Evolutionary conservation across 1,140 invertebrate species (phyloP), one percentile per base, ranked within the genome.

Genomic region (Anthonomus grandis): DNA sequence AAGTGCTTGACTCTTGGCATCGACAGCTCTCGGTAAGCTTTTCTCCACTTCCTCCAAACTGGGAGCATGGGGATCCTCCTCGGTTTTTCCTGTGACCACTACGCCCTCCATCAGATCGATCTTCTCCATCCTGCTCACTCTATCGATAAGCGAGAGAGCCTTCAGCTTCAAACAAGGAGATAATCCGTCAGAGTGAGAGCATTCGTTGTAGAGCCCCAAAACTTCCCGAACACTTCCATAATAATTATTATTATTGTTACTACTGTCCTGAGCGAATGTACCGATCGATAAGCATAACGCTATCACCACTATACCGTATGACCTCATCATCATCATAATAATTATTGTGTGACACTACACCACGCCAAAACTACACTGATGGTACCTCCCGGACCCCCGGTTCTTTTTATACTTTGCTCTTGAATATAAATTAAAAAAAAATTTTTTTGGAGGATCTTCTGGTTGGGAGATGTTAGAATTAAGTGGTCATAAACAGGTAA

Each of bases 91-190:
- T 39, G 86, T 80, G 10, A 87, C 74, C 60, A 83, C 83, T 4
- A 84, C 70, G 39, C 82, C 82, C 45, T 86, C 84, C 1, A 81
- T 73, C 8, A 89, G 70, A 0, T 79, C 77, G 23, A 89, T 76
- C 3, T 76, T 78, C 25, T 86, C 84, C 68, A 87, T 83, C 38
- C 81, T 79, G 0, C 82, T 78, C 4, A 86, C 76, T 31, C 86
- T 76, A 54, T 88, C 86, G 47, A 89, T 83, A 64, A 89, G 87
- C 0, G 83, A 73, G 54, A 89, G 84, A 0, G 86, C 86, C 64
- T 88, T 89, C 70, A 86, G 86, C 74, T 89, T 88, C 15, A 89
- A 70, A 66, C 87, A 89, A n/a, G 83, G 81, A 4, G 83, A 74
- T 19, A 89, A 74, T n/a, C 81, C 83, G 48, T 80, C 76, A 0